These are phyloP conservation scores for human (Homo sapiens) DNA, from an alignment of 2,113 vertebrate genomes.

Conservation along the genomic window GRCh38 chr9:95034001-95034500, in stretches of 20 bases:
- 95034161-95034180: conserved; percentile 33
- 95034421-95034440: not conserved
- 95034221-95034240: not conserved
- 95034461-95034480: not conserved
- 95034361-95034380: not conserved
- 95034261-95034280: not conserved
- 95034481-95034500: not conserved
- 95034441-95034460: not conserved
- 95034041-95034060: not conserved
- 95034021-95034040: not conserved
- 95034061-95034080: not conserved
- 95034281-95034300: conserved; percentile 11
- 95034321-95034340: not conserved
- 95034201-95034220: not conserved
- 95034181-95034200: not conserved
- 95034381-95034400: not conserved
- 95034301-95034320: not conserved
- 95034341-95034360: not conserved
- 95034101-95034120: not conserved
- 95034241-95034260: not conserved
- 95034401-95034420: not conserved
- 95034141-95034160: not conserved
- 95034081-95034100: not conserved
- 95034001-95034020: not conserved
- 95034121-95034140: not conserved